A percentile compares a stretch with the other conserved stretches of the same genome.
Conservation (phyloP, 2,888 invertebrate genomes). For the Drosophila yooni region DNA sequence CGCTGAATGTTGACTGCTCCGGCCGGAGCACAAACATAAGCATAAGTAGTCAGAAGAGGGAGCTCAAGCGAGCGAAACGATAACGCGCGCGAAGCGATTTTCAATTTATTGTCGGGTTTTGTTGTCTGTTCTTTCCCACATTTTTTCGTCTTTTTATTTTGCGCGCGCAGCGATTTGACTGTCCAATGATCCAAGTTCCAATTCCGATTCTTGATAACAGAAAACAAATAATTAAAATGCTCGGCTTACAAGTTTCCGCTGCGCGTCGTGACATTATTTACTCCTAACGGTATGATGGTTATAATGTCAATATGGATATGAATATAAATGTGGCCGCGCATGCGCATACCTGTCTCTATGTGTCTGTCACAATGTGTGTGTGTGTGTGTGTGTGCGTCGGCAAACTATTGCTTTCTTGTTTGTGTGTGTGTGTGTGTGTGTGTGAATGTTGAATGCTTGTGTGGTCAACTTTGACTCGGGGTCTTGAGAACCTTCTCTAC, state of each 20-base stretch:
- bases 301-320: constrained; percentile 15
- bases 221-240: constrained; percentile 36
- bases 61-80: constrained; percentile 65
- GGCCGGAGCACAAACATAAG: constrained; percentile 11
- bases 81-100: constrained; percentile 59
- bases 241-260: constrained; percentile 31
- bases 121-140: constrained; percentile 15
- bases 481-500: constrained; percentile 43
- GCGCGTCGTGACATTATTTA: constrained; percentile 23
- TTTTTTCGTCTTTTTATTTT: constrained; percentile 40
- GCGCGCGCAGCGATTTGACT: constrained; percentile 48
- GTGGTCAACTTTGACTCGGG: constrained; percentile 40
- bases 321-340: constrained; percentile 15
- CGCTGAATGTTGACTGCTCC: not conserved
- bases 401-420: not conserved
- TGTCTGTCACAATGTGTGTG: not conserved
- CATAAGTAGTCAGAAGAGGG: constrained; percentile 57
- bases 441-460: constrained; percentile 18
- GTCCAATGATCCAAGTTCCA: constrained; percentile 11
- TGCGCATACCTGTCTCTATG: constrained; percentile 1
- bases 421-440: constrained; percentile 3
- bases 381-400: not conserved
- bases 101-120: constrained; percentile 11
- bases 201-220: constrained; percentile 11
- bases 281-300: constrained; percentile 31